A percentile compares a stretch with the other conserved stretches of the same genome.
Conservation (phyloP, 64 coral and sea anemone genomes). For the Montipora foliosa region DNA sequence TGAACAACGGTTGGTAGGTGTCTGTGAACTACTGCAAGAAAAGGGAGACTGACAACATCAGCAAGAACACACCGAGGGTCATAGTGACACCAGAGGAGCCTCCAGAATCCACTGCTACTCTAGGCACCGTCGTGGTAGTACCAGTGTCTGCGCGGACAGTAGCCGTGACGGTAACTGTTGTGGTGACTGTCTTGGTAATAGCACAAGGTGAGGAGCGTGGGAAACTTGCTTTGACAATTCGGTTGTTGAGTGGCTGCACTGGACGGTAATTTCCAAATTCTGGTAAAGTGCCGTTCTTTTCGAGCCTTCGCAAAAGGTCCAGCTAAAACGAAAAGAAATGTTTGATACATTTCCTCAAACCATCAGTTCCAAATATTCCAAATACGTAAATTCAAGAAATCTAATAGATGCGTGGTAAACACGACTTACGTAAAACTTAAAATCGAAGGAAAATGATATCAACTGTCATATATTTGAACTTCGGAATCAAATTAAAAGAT, state of each 20-base stretch:
- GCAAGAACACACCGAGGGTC: background rate
- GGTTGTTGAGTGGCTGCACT: conserved; percentile 60
- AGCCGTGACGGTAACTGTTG: background rate
- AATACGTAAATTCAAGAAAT: too few relatives aligned
- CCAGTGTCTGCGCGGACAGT: background rate
- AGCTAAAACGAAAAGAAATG: conserved; percentile 17
- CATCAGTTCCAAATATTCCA: too few relatives aligned
- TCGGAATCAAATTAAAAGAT: too few relatives aligned
- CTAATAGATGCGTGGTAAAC: too few relatives aligned
- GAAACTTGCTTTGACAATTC: conserved; percentile 57
- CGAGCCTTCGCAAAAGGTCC: conserved; percentile 54
- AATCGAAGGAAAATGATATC: too few relatives aligned
- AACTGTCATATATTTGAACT: too few relatives aligned
- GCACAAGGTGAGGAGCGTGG: background rate
- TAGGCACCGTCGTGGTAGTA: background rate
- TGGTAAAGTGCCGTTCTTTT: background rate
- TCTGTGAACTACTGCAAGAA: background rate
- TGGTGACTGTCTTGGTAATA: background rate
- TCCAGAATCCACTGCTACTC: background rate
- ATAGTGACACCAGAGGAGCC: background rate
- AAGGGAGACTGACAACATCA: conserved; percentile 3
- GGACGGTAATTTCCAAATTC: conserved; percentile 49
- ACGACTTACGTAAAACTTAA: too few relatives aligned
- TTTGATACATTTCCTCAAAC: background rate
- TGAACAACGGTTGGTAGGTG: background rate